Base-by-base conservation (phyloP, 1,140 invertebrate species). In the Drosophila dunni region DNA sequence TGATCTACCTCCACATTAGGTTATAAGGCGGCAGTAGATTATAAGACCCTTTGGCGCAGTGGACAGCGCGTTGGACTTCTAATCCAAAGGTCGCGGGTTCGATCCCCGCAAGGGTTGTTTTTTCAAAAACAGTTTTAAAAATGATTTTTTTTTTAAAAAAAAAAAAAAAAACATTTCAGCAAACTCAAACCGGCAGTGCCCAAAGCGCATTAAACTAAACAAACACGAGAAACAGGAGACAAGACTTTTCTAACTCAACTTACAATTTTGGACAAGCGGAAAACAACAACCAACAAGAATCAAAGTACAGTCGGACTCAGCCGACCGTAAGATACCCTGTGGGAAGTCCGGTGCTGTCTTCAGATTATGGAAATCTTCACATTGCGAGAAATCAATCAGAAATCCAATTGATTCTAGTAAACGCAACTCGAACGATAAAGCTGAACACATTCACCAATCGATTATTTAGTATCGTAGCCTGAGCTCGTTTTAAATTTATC, bases 61-160 rank as follows among this genome's bases (percentile, higher is more conserved):
- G 93, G 93, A 94, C 93, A 94, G 93, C 93, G 93, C 93, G 93
- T 94, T 94, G 93, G 93, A 94, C 93, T 94, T 94, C 94, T 94
- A 94, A 94, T 94, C 93, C 93, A 94, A 94, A 94, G 93, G 93
- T 93, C 93, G 94, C 94, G 93, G 94, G 94, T 94, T 94, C 94
- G 94, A 94, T 94, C 92, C 93, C 94, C 94, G 94, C 94, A 94
- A 94, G 94, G 94, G 94, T 94, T 94, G 93, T 57, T 56, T 0
- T 7, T 13, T 0, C 3, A 4, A 1, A 24, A n/a, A 6, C 13
- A 9, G 10, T 58, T 72, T 60, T 45, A 33, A 7, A 15, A 24
- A 56, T 40, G 1, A 6, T 3, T 5, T n/a, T 20, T 56, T 56
- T 42, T 42, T 10, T 11, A 13, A 13, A 42, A n/a, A n/a, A n/a